These are phyloP conservation scores for Poecile montanus DNA, from an alignment of 2,797 vertebrate genomes.

Conservation along the genomic window DNA sequence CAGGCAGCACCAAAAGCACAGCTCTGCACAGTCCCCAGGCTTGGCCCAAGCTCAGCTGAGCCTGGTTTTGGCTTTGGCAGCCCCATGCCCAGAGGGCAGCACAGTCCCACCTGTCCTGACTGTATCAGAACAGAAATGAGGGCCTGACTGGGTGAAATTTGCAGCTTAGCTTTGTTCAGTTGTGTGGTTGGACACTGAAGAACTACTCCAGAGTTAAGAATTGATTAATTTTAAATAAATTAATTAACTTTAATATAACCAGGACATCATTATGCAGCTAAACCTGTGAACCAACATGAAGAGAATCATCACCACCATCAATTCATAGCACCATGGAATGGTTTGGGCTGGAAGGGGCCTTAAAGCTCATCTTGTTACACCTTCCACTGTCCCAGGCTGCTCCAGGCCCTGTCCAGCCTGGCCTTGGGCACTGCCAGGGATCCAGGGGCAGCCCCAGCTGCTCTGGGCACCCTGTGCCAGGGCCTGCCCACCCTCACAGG, in stretches of 20 bases:
- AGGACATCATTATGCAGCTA: background rate
- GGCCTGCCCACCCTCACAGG: rapidly evolving
- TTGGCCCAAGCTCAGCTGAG: background rate
- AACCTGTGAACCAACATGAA: background rate
- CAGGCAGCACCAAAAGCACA: background rate
- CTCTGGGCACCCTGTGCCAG: background rate
- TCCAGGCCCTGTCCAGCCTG: background rate
- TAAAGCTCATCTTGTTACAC: too few relatives aligned
- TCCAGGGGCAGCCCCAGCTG: background rate
- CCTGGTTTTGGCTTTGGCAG: background rate
- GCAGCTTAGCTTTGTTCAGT: background rate
- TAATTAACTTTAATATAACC: background rate
- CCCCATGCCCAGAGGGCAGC: background rate
- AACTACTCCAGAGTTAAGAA: background rate
- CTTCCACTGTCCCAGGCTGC: rapidly evolving
- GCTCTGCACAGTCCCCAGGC: background rate
- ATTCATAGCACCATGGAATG: background rate
- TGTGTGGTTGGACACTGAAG: background rate
- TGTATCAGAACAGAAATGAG: background rate
- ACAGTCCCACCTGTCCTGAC: background rate
- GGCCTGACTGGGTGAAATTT: background rate
- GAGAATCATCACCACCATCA: background rate
- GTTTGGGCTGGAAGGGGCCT: background rate
- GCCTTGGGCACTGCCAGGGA: background rate
- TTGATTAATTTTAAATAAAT: background rate